Evolutionary conservation across 2,797 vertebrate genomes (phyloP).

Genomic region (Yasuhikotakia modesta): DNA sequence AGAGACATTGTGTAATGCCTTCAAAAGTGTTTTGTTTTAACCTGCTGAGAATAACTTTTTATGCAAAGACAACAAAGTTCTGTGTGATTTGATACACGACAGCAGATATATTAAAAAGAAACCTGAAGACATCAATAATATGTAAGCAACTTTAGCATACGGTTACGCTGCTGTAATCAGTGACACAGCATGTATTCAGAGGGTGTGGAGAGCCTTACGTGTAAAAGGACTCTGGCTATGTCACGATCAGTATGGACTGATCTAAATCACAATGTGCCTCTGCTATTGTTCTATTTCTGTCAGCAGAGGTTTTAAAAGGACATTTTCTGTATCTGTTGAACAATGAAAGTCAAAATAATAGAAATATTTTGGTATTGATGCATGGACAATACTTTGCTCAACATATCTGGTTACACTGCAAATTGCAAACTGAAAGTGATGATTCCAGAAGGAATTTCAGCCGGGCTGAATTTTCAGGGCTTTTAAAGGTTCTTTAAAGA

Average conservation of each 20-base stretch:
- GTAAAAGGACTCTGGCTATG: conserved; percentile 61
- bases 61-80: background rate
- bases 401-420: conserved; percentile 49
- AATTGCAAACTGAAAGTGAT: conserved; percentile 53
- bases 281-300: conserved; percentile 52
- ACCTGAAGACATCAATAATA: too few species aligned
- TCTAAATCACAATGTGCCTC: conserved; percentile 43
- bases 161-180: conserved; percentile 9
- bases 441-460: background rate
- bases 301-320: conserved; percentile 47
- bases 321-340: conserved; percentile 45
- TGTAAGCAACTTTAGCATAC: too few species aligned
- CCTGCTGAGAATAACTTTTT: background rate
- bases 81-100: background rate
- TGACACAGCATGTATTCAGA: conserved; percentile 41
- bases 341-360: conserved; percentile 44
- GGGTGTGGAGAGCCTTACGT: conserved; percentile 55
- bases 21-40: too few species aligned
- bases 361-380: conserved; percentile 44
- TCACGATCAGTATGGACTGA: conserved; percentile 50
- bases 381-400: conserved; percentile 35
- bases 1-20: too few species aligned
- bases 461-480: background rate
- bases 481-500: too few species aligned
- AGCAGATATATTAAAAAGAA: too few species aligned